These are phyloP conservation scores for Geococcyx californianus DNA, from an alignment of 2,113 vertebrate genomes.

Conservation along the genomic window DNA sequence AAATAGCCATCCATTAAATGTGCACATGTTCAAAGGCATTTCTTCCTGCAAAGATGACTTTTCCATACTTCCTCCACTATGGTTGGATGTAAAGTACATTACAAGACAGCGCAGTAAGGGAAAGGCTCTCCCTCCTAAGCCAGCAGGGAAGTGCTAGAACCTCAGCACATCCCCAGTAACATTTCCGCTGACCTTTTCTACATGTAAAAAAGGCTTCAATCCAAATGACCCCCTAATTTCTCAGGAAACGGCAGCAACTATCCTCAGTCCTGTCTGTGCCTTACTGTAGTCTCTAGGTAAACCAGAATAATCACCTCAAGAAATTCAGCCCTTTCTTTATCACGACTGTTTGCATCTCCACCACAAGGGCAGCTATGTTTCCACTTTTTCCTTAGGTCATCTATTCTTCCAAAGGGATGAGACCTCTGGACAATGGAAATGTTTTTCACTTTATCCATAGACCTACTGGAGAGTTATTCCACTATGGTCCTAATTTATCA, in stretches of 20 bases:
- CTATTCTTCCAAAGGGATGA: background rate
- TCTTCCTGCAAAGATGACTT: constrained; percentile 46
- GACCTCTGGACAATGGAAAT: background rate
- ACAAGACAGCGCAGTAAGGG: constrained; percentile 19
- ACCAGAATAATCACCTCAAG: background rate
- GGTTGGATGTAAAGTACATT: constrained; percentile 3
- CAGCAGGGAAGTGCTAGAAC: background rate
- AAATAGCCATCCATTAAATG: constrained; percentile 41
- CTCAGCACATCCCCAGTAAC: background rate
- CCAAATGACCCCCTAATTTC: background rate
- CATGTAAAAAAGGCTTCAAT: background rate
- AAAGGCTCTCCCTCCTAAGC: constrained; percentile 29
- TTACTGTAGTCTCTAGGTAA: background rate
- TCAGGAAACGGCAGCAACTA: background rate
- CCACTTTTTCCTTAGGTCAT: background rate
- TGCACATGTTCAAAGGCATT: constrained; percentile 3
- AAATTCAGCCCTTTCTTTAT: background rate
- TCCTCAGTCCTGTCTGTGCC: background rate
- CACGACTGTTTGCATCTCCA: background rate
- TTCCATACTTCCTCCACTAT: constrained; percentile 48
- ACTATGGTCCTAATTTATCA: background rate
- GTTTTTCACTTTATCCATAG: background rate
- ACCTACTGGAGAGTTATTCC: background rate
- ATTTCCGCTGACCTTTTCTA: constrained; percentile 56
- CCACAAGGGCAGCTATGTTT: background rate